Evolutionary conservation across 2,888 invertebrate species (phyloP), one percentile per base, ranked within the genome.

Genomic region (Andrena bucephala): DNA sequence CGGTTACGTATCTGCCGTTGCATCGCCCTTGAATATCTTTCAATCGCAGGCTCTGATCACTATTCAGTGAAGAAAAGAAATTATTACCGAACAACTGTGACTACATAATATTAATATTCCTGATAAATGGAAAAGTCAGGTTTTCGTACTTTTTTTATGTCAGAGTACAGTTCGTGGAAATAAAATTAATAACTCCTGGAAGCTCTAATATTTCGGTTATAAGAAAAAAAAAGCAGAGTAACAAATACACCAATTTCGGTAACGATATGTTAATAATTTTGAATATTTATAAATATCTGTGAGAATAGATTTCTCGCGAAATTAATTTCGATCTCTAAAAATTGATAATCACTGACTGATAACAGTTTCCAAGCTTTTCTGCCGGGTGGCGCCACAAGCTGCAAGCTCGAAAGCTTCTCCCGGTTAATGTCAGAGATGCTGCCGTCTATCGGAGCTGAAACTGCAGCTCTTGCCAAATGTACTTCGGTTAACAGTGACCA

Each of bases 331-430:
- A 48, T 24, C 66, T 63, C 81, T 62, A 10, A 65, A 29, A 42
- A 76, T 67, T 81, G 83, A 85, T 85, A 83, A 82, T 70, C 87
- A 73, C 76, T 59, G 85, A n/a, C 72, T 68, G 82, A 88, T 84
- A 88, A 87, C 63, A 52, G 83, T 84, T 92, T 91, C 83, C 69
- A 74, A 74, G 90, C 81, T 89, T 87, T 83, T 63, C 90, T 76
- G 87, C 65, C 36, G 85, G 93, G 89, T 92, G 92, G 92, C 92
- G 91, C 87, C 87, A 75, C 86, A 36, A 31, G 86, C 50, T 70
- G 79, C 74, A 84, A 86, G 88, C 84, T 88, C 84, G 86, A 81
- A 88, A 89, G 88, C 87, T 84, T 20, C 71, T 48, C 42, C 42
- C 65, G 24, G 78, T 85, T 78, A 85, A 83, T 80, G 69, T 81